Conservation (phyloP, 2,113 vertebrate genomes). For the Helogale parvula region DNA sequence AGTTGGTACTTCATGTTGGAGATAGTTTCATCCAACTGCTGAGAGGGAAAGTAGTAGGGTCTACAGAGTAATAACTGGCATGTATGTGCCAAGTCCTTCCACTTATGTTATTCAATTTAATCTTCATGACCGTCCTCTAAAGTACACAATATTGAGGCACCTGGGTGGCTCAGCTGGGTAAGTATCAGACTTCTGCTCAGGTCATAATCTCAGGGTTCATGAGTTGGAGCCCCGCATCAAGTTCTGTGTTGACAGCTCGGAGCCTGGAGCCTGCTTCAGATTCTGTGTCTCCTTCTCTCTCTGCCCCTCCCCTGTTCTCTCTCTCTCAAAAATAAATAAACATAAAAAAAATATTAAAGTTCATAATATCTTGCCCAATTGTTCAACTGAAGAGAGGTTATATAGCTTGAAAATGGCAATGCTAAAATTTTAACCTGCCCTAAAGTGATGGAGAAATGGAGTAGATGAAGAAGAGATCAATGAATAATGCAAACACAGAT, state of each 20-base stretch:
- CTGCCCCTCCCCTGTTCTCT: no score
- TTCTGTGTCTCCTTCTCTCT: no score
- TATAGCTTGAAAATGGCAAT: background rate
- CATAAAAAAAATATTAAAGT: background rate
- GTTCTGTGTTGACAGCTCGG: no score
- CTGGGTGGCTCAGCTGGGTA: no score
- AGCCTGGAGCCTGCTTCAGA: no score
- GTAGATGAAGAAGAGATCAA: background rate
- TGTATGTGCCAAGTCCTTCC: background rate
- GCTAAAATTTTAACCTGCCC: background rate
- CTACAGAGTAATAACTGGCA: background rate
- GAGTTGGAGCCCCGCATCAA: no score
- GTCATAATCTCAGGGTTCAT: no score
- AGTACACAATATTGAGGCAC: background rate
- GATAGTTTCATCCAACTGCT: background rate
- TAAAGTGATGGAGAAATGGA: background rate
- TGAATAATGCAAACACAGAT: background rate
- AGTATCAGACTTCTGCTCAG: no score
- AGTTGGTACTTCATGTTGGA: background rate
- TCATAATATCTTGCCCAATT: background rate
- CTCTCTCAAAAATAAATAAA: no score
- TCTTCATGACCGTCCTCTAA: background rate
- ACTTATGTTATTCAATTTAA: background rate
- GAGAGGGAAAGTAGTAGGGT: background rate
- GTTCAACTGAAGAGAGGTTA: background rate